Base-by-base conservation (phyloP, 2,113 vertebrate genomes). In the Ptilorrhoa leucosticta region DNA sequence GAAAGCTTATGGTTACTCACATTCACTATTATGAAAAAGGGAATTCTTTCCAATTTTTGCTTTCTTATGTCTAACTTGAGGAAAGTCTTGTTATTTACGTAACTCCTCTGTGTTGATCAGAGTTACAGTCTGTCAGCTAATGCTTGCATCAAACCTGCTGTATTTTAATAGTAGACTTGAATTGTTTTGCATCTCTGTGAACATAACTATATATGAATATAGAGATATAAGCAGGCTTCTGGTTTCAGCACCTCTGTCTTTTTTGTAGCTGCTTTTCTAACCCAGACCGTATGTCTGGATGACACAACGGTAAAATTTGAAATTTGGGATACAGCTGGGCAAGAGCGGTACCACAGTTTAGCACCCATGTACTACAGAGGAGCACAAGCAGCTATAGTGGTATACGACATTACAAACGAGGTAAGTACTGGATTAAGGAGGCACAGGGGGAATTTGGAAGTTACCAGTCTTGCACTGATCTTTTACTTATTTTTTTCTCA, bases 281-380 rank as follows among this genome's bases (percentile, higher is more conserved):
- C 99, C 93, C 99, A 99, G 97, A 99, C 99, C 8, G 99, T 99
- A 73, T 99, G 99, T 98, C 98, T 99, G 96, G 99, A 99, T 53
- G 99, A 99, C 97, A 99, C 99, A 88, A 99, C 99, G 7, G 99
- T 99, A 97, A 99, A 99, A 97, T 99, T 99, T 99, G 99, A 99
- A 97, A 99, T 99, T 94, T 99, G 99, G 99, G 99, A 99, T 96
- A 99, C 99, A 93, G 99, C 99, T 87, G 99, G 99, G 93, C 99
- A 99, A 97, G 99, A 99, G 92, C 98, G 99, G 68, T 99, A 99
- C 97, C 99, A 99, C 98, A 99, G 99, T 97, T 98, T 99, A 97
- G 99, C 99, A 63, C 99, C 99, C 69, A 99, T 99, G 99, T 99
- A 99, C 98, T 99, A 99, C 98, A 98, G 99, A 98, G 99, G 99